phyloP scores from a whole-genome alignment of 2,888 invertebrate species.

The Brenthis ino region DNA sequence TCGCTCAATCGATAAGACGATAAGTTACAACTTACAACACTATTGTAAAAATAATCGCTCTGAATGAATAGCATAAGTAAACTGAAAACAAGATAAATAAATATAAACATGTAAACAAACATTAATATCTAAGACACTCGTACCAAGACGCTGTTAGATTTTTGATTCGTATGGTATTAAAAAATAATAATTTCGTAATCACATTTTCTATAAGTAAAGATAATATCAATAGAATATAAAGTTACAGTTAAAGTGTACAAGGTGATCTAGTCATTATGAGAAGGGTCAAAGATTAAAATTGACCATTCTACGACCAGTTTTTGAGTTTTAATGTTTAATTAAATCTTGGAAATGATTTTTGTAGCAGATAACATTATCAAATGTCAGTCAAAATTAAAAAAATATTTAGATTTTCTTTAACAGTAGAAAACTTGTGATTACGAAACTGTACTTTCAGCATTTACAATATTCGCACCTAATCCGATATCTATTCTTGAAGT shows the following conservation, averaged over 20 bases:
- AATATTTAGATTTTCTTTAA: constrained; percentile 6
- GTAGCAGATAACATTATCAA: too few species aligned
- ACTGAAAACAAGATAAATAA: constrained; percentile 52
- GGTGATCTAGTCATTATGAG: constrained; percentile 28
- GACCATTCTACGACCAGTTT: constrained; percentile 22
- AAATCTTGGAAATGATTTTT: too few species aligned
- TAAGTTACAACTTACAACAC: neutral
- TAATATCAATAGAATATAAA: constrained; percentile 14
- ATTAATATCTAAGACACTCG: constrained; percentile 76
- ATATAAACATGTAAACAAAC: constrained; percentile 50
- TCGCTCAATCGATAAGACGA: neutral
- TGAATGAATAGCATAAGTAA: constrained; percentile 56
- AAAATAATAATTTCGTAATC: constrained; percentile 48
- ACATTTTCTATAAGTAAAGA: constrained; percentile 48
- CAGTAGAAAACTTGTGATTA: constrained; percentile 54
- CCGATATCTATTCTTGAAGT: constrained; percentile 82
- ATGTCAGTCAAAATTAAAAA: too few species aligned
- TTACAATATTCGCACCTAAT: constrained; percentile 75
- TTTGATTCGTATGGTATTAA: constrained; percentile 50
- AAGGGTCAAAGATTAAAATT: constrained; percentile 28
- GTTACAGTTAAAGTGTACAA: constrained; percentile 23
- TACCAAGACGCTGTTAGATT: constrained; percentile 81
- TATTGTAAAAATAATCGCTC: constrained; percentile 18
- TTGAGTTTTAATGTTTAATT: constrained; percentile 21
- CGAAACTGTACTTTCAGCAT: constrained; percentile 59